Conservation (phyloP, 2,113 vertebrate species). For the Athene cunicularia region DNA sequence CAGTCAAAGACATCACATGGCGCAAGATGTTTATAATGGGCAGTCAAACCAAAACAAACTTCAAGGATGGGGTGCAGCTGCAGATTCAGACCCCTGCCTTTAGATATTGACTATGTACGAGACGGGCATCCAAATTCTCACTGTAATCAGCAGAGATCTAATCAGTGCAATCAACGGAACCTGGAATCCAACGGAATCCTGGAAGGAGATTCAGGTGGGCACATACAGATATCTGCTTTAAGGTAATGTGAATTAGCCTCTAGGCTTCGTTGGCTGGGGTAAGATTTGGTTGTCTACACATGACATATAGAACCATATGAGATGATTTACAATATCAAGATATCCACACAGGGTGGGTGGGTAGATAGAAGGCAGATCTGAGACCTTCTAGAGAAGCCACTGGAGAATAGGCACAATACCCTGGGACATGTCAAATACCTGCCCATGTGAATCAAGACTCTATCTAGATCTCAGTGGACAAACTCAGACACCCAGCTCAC, state of each 20-base stretch:
- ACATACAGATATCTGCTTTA: neutral
- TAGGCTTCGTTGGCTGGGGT: neutral
- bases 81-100: neutral
- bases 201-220: neutral
- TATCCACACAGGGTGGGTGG: neutral
- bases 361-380: neutral
- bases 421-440: neutral
- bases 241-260: neutral
- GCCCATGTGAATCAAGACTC: neutral
- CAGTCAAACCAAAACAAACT: neutral
- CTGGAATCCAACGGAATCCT: too few relatives aligned
- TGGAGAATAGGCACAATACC: neutral
- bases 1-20: neutral
- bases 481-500: neutral
- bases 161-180: neutral
- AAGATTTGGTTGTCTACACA: neutral
- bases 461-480: neutral
- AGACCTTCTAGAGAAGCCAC: neutral
- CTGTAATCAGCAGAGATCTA: neutral
- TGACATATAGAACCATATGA: neutral
- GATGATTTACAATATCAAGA: neutral
- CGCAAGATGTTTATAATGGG: rapidly evolving
- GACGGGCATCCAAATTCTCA: rapidly evolving
- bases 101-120: neutral
- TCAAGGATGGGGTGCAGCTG: neutral